Evolutionary conservation across 2,797 vertebrate species (phyloP).

Genomic region (Tenualosa ilisha): DNA sequence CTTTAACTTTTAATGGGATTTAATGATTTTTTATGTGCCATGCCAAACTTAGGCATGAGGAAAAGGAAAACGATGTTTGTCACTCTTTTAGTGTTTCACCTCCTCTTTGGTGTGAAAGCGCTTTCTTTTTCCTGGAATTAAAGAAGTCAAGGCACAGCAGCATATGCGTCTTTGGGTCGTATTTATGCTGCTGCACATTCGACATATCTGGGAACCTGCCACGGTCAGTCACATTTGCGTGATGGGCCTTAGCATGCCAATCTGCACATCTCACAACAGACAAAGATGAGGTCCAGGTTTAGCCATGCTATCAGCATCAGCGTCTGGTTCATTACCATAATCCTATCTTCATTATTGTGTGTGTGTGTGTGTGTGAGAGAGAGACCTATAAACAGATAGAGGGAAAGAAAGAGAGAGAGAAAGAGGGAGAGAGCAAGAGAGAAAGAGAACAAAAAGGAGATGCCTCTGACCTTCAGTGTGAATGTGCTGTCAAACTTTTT

Average conservation of each 20-base stretch:
- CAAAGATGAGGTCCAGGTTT: slow-evolving; percentile 76
- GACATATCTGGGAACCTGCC: slow-evolving; percentile 51
- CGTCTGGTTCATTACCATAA: slow-evolving; percentile 78
- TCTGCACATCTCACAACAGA: slow-evolving; percentile 66
- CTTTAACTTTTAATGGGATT: slow-evolving; percentile 54
- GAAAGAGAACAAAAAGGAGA: slow-evolving; percentile 15
- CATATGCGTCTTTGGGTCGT: slow-evolving; percentile 41
- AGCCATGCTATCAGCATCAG: slow-evolving; percentile 67
- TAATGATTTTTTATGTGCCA: neutral
- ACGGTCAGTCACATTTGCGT: slow-evolving; percentile 54
- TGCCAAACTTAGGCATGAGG: neutral
- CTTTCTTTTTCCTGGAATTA: slow-evolving; percentile 3
- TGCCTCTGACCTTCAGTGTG: slow-evolving; percentile 63
- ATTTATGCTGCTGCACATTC: slow-evolving; percentile 59
- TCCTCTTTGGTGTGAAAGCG: neutral
- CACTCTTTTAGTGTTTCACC: neutral
- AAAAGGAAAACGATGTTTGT: slow-evolving; percentile 17
- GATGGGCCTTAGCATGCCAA: slow-evolving; percentile 69
- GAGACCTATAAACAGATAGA: slow-evolving; percentile 21
- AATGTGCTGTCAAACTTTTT: slow-evolving; percentile 71
- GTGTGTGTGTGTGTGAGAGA: slow-evolving; percentile 5
- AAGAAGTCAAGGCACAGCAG: slow-evolving; percentile 26
- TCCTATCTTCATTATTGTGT: slow-evolving; percentile 69
- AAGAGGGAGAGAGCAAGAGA: slow-evolving; percentile 18
- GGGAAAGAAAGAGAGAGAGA: slow-evolving; percentile 41